These are phyloP conservation scores for Hyles lineata DNA, from an alignment of 2,888 invertebrate genomes.

Conservation along the genomic window DNA sequence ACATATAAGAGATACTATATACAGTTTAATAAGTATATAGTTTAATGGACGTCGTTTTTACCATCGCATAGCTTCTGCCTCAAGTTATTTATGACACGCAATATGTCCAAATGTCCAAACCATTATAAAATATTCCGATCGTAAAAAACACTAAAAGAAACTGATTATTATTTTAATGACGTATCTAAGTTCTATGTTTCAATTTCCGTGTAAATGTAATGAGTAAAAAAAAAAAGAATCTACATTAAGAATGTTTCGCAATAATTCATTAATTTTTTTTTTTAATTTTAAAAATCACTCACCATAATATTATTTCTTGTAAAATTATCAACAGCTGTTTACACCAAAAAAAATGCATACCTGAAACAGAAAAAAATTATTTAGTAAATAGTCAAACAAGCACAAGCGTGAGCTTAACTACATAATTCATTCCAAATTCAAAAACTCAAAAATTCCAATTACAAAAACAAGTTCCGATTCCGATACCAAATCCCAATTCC, in stretches of 20 bases:
- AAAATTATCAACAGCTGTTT: background rate
- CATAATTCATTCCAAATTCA: background rate
- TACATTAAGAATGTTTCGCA: no score
- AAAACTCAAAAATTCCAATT: background rate
- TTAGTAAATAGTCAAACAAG: background rate
- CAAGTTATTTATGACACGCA: conserved; percentile 16
- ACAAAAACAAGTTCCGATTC: conserved; percentile 3
- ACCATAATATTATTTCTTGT: background rate
- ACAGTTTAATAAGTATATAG: background rate
- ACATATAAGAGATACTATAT: no score
- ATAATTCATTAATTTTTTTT: no score
- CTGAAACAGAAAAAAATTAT: conserved; percentile 15
- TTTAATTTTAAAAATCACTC: background rate
- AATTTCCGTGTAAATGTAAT: background rate
- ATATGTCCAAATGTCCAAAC: conserved; percentile 23
- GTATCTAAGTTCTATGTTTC: background rate
- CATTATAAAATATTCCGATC: conserved; percentile 16
- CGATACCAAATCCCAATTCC: background rate
- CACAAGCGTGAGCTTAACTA: background rate
- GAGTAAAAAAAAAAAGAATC: no score
- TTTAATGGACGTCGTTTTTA: background rate
- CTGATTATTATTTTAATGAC: conserved; percentile 19
- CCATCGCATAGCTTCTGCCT: background rate
- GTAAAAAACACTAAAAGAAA: conserved; percentile 21
- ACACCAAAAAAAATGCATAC: background rate